Evolutionary conservation across 2,113 vertebrate species (phyloP).

Genomic region (Acrocephalus arundinaceus): DNA sequence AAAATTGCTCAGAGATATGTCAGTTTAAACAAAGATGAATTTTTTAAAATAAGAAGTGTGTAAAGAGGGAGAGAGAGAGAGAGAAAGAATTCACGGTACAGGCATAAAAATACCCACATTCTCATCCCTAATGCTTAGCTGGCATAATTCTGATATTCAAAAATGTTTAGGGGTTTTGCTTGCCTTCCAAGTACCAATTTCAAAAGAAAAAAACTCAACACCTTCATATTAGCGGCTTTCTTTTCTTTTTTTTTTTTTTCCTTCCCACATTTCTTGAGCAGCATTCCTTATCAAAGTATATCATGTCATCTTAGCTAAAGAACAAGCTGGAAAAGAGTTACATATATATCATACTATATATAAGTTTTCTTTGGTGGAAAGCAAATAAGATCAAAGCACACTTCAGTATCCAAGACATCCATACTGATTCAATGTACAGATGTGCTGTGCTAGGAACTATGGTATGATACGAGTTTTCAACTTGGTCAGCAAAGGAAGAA

Average conservation of each 20-base stretch:
- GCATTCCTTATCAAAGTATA: background rate
- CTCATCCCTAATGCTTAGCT: background rate
- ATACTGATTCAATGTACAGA: background rate
- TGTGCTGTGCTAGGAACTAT: background rate
- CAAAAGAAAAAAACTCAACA: background rate
- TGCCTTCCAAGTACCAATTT: background rate
- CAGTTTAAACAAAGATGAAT: background rate
- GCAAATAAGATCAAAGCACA: background rate
- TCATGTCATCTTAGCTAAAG: background rate
- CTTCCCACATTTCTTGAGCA: background rate
- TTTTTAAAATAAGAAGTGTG: background rate
- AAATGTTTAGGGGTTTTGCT: background rate
- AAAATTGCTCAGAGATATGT: background rate
- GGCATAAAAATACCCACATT: background rate
- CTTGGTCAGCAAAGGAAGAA: background rate
- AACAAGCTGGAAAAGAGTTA: background rate
- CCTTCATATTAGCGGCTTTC: background rate
- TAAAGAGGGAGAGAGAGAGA: background rate
- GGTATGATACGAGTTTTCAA: background rate
- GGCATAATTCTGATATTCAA: background rate
- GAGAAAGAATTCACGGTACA: background rate
- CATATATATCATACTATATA: background rate
- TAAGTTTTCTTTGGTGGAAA: background rate
- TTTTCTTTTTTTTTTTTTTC: background rate
- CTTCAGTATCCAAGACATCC: background rate